phyloP scores from a whole-genome alignment of 2,888 invertebrate species.

The Tenthredo livida region DNA sequence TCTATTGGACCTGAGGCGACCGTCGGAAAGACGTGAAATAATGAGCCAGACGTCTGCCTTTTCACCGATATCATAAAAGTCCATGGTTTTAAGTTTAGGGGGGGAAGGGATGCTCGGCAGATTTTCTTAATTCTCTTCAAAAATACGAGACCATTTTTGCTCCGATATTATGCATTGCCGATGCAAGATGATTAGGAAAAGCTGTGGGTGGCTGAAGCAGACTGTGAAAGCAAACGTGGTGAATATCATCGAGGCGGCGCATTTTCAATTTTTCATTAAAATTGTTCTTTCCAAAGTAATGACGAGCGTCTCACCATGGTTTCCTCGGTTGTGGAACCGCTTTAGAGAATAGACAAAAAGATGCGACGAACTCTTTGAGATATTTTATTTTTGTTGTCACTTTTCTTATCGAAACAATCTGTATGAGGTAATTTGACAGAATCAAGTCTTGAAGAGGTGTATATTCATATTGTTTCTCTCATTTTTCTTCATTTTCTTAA shows the following conservation, averaged over 20 bases:
- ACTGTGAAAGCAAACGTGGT: background rate
- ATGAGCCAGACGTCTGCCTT: slow-evolving; percentile 84
- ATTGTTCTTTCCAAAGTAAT: no score
- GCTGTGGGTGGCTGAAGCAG: background rate
- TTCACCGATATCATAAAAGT: slow-evolving; percentile 81
- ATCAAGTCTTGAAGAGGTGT: slow-evolving; percentile 14
- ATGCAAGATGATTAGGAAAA: background rate
- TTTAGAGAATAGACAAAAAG: background rate
- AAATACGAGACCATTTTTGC: background rate
- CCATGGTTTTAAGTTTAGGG: background rate
- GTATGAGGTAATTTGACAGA: background rate
- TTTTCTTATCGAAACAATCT: background rate
- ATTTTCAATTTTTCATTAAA: background rate
- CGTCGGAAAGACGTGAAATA: slow-evolving; percentile 75
- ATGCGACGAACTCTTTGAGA: background rate
- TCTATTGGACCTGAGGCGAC: slow-evolving; percentile 72
- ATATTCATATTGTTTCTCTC: slow-evolving; percentile 16
- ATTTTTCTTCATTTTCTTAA: background rate
- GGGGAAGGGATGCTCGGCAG: background rate
- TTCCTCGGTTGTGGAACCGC: background rate
- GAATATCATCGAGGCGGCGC: background rate
- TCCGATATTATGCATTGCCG: background rate
- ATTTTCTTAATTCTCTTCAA: background rate
- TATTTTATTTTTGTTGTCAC: background rate
- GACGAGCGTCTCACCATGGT: background rate